Evolutionary conservation across 1,140 invertebrate species (phyloP).

Genomic region (Lordiphosa mommai): DNA sequence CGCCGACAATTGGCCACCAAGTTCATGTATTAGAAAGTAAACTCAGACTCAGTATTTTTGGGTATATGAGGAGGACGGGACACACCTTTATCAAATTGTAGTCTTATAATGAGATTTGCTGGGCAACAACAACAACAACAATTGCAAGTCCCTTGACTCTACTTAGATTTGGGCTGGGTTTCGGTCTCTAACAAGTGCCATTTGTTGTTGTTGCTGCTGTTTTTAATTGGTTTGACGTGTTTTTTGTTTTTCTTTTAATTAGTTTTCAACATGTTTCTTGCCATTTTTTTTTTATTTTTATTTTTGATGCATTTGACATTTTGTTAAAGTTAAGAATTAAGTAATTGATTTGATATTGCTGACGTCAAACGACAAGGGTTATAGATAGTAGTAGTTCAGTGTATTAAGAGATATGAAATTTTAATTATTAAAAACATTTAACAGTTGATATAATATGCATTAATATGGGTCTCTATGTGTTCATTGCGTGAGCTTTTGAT

Average conservation of each 20-base stretch:
- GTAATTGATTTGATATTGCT: constrained; percentile 11
- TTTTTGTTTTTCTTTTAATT: constrained; percentile 27
- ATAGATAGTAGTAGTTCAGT: too few relatives aligned
- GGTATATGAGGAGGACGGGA: constrained; percentile 4
- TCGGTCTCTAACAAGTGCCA: constrained; percentile 53
- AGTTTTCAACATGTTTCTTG: constrained; percentile 24
- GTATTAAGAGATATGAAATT: too few relatives aligned
- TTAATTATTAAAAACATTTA: too few relatives aligned
- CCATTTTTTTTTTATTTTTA: constrained; percentile 4
- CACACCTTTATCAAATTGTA: constrained; percentile 29
- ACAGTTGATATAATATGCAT: too few relatives aligned
- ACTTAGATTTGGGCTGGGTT: constrained; percentile 42
- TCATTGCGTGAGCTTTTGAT: too few relatives aligned
- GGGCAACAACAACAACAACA: constrained; percentile 11
- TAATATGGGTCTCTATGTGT: too few relatives aligned
- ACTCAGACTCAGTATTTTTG: not conserved
- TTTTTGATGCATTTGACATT: constrained; percentile 58
- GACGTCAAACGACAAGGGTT: not conserved
- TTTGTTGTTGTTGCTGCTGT: constrained; percentile 33
- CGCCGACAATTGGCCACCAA: constrained; percentile 43
- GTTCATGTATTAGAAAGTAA: constrained; percentile 72
- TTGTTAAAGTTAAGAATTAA: constrained; percentile 18
- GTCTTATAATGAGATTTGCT: constrained; percentile 8
- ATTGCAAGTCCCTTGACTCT: constrained; percentile 22
- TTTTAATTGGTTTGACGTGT: constrained; percentile 59